Percentiles rank a stretch among this genome's conserved stretches.
Evolutionary conservation across 2,113 vertebrate species (phyloP).

Genomic region (Hypomesus transpacificus): DNA sequence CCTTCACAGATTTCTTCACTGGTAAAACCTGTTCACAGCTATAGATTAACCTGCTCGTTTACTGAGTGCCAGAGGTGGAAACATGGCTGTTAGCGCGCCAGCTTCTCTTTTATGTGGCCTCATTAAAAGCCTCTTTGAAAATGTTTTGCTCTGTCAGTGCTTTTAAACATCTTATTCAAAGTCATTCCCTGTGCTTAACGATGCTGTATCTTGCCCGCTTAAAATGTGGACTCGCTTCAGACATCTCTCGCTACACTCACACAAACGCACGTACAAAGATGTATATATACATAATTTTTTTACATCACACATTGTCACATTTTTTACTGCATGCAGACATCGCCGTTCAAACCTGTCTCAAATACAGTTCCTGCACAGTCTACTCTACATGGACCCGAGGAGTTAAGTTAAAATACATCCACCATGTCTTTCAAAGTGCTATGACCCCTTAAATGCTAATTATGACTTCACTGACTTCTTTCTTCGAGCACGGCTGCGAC

Average conservation of each 20-base stretch:
- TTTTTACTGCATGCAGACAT: not conserved
- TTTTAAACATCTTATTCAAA: slow-evolving; percentile 20
- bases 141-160: slow-evolving; percentile 9
- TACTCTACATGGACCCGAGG: not conserved
- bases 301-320: too few species aligned
- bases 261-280: not conserved
- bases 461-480: slow-evolving; percentile 49
- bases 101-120: slow-evolving; percentile 24
- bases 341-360: not conserved
- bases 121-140: slow-evolving; percentile 28
- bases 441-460: slow-evolving; percentile 46
- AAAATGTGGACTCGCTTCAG: not conserved
- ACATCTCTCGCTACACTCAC: not conserved
- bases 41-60: slow-evolving; percentile 25
- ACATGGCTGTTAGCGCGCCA: not conserved
- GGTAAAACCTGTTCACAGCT: not conserved
- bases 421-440: slow-evolving; percentile 38
- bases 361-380: not conserved
- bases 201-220: slow-evolving; percentile 2
- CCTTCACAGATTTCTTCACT: not conserved
- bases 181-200: slow-evolving; percentile 23
- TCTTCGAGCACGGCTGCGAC: slow-evolving; percentile 57
- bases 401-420: not conserved
- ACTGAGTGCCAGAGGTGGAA: slow-evolving; percentile 17
- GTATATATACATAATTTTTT: too few species aligned